Conservation (phyloP, 2,888 invertebrate species). For the Eupithecia insigniata region DNA sequence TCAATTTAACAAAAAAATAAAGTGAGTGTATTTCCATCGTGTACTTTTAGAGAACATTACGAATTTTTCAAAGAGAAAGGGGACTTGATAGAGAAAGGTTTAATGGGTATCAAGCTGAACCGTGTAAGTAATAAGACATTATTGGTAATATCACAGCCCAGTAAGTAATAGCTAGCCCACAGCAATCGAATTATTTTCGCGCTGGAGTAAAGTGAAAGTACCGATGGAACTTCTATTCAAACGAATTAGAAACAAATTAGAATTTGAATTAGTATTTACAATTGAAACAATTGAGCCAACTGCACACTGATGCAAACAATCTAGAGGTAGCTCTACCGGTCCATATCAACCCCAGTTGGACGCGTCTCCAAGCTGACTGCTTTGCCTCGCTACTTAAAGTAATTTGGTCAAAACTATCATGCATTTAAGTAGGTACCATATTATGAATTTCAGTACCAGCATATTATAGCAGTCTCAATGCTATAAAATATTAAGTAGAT, state of each 20-base stretch:
- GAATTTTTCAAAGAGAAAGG: conserved; percentile 70
- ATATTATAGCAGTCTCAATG: not conserved
- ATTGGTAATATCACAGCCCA: conserved; percentile 4
- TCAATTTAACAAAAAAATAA: not conserved
- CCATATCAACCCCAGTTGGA: too few relatives aligned
- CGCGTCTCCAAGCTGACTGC: too few relatives aligned
- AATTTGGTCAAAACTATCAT: not conserved
- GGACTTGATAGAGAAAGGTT: conserved; percentile 61
- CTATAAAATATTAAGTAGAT: not conserved
- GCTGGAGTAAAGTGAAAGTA: not conserved
- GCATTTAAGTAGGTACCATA: not conserved
- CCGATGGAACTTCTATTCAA: not conserved
- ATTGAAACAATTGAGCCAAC: too few relatives aligned
- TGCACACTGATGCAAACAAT: too few relatives aligned
- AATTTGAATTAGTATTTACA: too few relatives aligned
- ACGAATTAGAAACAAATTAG: too few relatives aligned
- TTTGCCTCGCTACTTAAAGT: too few relatives aligned
- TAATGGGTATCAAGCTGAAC: conserved; percentile 12
- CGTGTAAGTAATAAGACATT: conserved; percentile 17
- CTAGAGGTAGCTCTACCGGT: too few relatives aligned
- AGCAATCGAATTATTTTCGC: not conserved
- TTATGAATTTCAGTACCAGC: not conserved
- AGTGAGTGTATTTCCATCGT: conserved; percentile 21
- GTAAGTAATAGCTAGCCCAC: not conserved
- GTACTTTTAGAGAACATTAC: not conserved